phyloP scores from a whole-genome alignment of 2,797 vertebrate species.

The Sparus aurata region DNA sequence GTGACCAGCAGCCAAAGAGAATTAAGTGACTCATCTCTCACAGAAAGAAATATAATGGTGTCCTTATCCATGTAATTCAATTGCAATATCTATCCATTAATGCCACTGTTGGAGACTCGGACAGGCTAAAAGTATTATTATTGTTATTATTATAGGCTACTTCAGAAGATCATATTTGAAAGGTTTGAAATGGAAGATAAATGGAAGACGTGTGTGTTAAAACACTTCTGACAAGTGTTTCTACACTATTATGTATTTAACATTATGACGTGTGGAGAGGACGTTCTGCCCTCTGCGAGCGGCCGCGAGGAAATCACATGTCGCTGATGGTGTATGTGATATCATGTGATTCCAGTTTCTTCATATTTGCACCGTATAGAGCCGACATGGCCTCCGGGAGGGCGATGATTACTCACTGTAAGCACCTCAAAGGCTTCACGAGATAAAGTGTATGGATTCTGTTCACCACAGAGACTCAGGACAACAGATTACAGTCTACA shows the following conservation, averaged over 20 bases:
- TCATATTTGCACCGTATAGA: background rate
- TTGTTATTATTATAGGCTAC: slow-evolving; percentile 15
- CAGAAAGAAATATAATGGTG: slow-evolving; percentile 62
- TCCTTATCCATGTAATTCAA: slow-evolving; percentile 64
- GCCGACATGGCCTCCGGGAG: background rate
- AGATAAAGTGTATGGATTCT: background rate
- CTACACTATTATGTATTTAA: too few species aligned
- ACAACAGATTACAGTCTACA: background rate
- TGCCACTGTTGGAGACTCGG: slow-evolving; percentile 25
- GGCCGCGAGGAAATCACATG: background rate
- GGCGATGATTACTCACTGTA: background rate
- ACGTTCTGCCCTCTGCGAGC: background rate
- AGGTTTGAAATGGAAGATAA: slow-evolving; percentile 29
- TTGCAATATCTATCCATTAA: slow-evolving; percentile 64
- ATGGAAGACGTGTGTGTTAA: background rate
- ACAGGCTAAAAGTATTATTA: slow-evolving; percentile 43
- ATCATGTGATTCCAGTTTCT: background rate
- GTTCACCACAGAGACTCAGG: background rate
- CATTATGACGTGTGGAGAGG: background rate
- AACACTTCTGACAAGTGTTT: background rate
- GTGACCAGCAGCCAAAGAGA: slow-evolving; percentile 68
- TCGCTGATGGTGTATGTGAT: background rate
- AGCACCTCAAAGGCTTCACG: background rate
- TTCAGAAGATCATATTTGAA: slow-evolving; percentile 19
- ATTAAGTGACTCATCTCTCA: slow-evolving; percentile 71